Evolutionary conservation across 2,797 vertebrate species (phyloP), one percentile per base, ranked within the genome.

Genomic region (Manis javanica): DNA sequence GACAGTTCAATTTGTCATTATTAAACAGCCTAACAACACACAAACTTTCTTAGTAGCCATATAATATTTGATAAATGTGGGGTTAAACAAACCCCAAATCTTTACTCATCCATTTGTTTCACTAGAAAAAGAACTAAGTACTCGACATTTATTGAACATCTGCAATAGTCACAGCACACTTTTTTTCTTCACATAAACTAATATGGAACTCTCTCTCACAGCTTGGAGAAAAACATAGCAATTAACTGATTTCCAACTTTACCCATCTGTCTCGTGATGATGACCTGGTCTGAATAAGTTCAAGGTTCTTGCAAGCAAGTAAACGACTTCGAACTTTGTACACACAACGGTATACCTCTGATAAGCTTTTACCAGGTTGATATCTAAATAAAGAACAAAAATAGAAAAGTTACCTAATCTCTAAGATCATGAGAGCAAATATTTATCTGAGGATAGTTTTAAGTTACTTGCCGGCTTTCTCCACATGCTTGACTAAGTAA

Each of bases 241-340:
- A 96, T 94, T 71, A 93, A 90, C 59, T 93, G 23, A 87, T 95
- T 86, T 96, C 74, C 90, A 98, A 92, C 79, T 98, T 98, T 98
- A 99, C 99, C 99, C 99, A 99, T 98, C 99, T 99, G 96, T 99
- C 99, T 92, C 99, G 99, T 49, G 99, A 99, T 31, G 99, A 99
- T 1, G 99, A 99, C 26, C 99, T 98, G 0, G 99, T 99, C 96
- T 99, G 99, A 97, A 99, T 99, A 90, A 99, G 99, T 81, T 99
- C 99, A 99, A 99, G 99, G 96, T 99, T 99, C 98, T 99, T 99
- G 97, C 99, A 99, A 96, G 99, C 99, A 96, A 99, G 98, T 97
- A 99, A 98, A 59, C 99, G 99, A 98, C 99, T 99, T 79, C 99
- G 99, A 63, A 99, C 99, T 97, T 99, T 99, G 91, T 99, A 99